These are phyloP conservation scores for Ptiloglossa arizonensis DNA, from an alignment of 1,140 invertebrate species.

Conservation along the genomic window DNA sequence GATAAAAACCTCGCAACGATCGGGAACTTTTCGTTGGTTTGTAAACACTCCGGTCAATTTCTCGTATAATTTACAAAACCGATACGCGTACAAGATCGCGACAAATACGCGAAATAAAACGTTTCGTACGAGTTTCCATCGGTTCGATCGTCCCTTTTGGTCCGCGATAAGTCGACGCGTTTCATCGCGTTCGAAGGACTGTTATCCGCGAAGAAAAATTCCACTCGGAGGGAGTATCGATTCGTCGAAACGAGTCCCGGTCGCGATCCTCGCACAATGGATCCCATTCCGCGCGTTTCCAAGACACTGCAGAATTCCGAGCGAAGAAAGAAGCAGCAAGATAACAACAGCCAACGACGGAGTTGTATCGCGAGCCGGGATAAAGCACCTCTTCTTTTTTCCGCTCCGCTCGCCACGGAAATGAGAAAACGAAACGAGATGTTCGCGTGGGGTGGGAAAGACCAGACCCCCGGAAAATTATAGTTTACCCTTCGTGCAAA, in stretches of 20 bases:
- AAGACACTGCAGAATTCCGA: conserved; percentile 11
- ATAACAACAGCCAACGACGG: conserved; percentile 34
- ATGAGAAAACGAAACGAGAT: conserved; percentile 21
- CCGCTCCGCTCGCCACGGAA: conserved; percentile 2
- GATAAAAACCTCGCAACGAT: background rate
- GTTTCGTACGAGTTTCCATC: too few relatives aligned
- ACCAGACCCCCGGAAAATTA: conserved; percentile 40
- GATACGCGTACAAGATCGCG: too few relatives aligned
- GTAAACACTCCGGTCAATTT: conserved; percentile 52
- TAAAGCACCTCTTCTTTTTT: conserved; percentile 28
- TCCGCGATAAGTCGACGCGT: background rate
- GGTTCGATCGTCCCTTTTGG: background rate
- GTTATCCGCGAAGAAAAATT: background rate
- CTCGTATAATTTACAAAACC: conserved; percentile 37
- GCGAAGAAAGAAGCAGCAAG: conserved; percentile 33
- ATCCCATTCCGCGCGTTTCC: background rate
- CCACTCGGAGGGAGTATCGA: too few relatives aligned
- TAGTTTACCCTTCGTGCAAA: conserved; percentile 23
- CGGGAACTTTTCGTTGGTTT: background rate
- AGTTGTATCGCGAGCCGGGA: conserved; percentile 28
- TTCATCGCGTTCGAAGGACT: background rate
- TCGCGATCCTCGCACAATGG: background rate
- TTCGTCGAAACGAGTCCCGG: background rate
- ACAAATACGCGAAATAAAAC: too few relatives aligned
- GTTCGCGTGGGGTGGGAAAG: background rate